A percentile compares a stretch with the other conserved stretches of the same genome.
These are phyloP conservation scores for Oligia latruncula DNA, from an alignment of 2,888 invertebrate species.

Conservation along the genomic window DNA sequence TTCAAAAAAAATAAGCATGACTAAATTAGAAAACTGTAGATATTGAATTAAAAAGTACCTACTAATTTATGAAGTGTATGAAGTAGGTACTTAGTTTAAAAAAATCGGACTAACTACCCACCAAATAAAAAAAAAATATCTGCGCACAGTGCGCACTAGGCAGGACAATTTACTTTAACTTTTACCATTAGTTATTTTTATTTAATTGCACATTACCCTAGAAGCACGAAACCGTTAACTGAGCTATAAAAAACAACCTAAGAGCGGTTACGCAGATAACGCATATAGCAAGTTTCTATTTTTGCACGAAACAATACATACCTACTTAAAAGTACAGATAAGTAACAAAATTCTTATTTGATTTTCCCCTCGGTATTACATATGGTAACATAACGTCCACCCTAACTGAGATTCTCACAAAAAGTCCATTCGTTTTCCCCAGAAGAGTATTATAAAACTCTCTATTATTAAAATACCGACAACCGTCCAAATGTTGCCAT, in stretches of 20 bases:
- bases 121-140: background rate
- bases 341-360: background rate
- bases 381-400: conserved; percentile 8
- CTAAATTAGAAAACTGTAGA: background rate
- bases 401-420: background rate
- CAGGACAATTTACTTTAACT: background rate
- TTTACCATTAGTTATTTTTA: background rate
- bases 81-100: no score
- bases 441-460: no score
- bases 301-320: background rate
- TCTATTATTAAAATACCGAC: background rate
- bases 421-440: conserved; percentile 20
- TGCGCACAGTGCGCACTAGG: background rate
- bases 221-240: conserved; percentile 16
- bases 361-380: background rate
- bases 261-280: conserved; percentile 20
- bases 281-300: conserved; percentile 9
- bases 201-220: conserved; percentile 10
- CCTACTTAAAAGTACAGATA: background rate
- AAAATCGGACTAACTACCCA: no score
- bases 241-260: conserved; percentile 15
- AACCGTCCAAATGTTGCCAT: conserved; percentile 33
- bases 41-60: background rate
- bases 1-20: background rate
- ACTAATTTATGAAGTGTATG: background rate